Conservation (phyloP, 2,888 invertebrate genomes). For the Lamellibrachia satsuma region DNA sequence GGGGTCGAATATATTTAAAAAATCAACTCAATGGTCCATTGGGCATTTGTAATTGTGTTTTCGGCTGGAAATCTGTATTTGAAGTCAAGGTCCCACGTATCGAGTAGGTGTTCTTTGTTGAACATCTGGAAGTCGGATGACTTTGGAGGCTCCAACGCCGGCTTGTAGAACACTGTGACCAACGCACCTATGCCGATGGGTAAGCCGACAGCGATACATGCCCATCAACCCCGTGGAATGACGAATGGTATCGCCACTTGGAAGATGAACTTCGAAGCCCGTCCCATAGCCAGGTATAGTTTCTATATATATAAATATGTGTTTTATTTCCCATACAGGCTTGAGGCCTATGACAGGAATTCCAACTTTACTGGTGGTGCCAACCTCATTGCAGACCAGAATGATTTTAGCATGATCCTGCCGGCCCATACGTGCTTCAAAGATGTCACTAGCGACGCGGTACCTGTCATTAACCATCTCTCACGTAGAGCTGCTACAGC, state of each 20-base stretch:
- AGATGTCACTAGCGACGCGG: no score
- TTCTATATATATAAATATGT: no score
- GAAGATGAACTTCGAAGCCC: neutral
- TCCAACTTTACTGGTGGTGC: no score
- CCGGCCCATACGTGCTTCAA: no score
- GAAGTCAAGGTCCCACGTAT: conserved; percentile 34
- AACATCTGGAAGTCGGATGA: conserved; percentile 38
- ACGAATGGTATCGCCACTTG: neutral
- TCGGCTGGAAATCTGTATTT: conserved; percentile 21
- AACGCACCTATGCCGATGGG: neutral
- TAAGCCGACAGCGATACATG: neutral
- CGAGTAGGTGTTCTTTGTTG: conserved; percentile 30
- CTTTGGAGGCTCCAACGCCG: conserved; percentile 32
- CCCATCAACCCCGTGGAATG: neutral
- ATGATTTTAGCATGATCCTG: no score
- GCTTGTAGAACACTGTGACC: conserved; percentile 33
- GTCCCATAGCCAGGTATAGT: neutral
- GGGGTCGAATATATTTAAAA: conserved; percentile 85
- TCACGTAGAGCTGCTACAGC: no score
- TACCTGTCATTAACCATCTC: no score
- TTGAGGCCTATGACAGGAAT: no score
- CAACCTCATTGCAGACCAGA: no score
- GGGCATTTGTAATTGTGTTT: neutral
- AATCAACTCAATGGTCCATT: neutral
- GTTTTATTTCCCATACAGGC: no score